A percentile compares a stretch with the other conserved stretches of the same genome.
phyloP scores from a whole-genome alignment of 2,888 invertebrate genomes.

The Stegophylla sp. region DNA sequence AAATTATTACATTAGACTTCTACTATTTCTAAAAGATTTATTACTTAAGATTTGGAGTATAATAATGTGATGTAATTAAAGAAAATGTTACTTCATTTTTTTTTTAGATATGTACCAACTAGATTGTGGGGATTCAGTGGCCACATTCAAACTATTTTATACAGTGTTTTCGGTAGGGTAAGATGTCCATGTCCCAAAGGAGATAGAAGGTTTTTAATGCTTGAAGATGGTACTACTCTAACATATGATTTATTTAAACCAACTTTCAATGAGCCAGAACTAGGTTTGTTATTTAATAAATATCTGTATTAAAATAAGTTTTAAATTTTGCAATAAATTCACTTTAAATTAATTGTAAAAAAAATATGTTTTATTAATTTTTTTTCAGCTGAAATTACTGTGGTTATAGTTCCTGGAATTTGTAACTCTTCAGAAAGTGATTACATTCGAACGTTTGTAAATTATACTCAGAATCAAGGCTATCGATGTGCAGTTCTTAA shows the following conservation, averaged over 20 bases:
- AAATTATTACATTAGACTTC: too few species aligned
- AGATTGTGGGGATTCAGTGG: constrained; percentile 94
- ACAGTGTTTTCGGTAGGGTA: constrained; percentile 85
- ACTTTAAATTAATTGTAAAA: background rate
- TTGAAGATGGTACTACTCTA: constrained; percentile 85
- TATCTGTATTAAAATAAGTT: too few species aligned
- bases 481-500: constrained; percentile 92
- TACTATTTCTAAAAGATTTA: too few species aligned
- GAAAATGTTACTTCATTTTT: too few species aligned
- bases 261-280: constrained; percentile 60
- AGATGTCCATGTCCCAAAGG: constrained; percentile 89
- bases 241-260: constrained; percentile 93
- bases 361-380: constrained; percentile 60
- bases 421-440: constrained; percentile 94
- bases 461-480: constrained; percentile 88
- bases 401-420: constrained; percentile 90
- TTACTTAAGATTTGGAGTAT: too few species aligned
- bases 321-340: background rate
- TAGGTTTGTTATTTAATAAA: constrained; percentile 9
- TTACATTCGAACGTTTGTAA: constrained; percentile 91
- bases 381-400: constrained; percentile 81
- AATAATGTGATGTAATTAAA: too few species aligned
- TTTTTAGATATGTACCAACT: constrained; percentile 83
- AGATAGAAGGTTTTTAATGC: constrained; percentile 76
- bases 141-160: constrained; percentile 90